Evolutionary conservation across 2,113 vertebrate species (phyloP), one percentile per base, ranked within the genome.

Genomic region (Gasterosteus aculeatus): DNA sequence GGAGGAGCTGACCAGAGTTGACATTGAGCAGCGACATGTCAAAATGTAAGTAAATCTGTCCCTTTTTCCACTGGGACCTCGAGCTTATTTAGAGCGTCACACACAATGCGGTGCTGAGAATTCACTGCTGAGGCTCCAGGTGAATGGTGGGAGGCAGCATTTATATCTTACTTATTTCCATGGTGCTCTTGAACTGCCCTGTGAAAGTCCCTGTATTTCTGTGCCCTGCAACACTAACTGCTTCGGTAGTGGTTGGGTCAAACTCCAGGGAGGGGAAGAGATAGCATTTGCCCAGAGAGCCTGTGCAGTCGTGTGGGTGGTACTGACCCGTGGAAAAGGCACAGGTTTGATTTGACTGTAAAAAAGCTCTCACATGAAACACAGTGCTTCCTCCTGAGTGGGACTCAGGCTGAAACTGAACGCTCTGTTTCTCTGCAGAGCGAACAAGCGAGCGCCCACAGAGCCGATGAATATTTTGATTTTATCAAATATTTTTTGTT

Each of bases 1-100:
- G 41, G 98, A 98, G 70, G 96, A 98, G 92, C 92, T 98, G 79
- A 91, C 93, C 88, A 95, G 95, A 89, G 97, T 94, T 81, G 96
- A 98, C 87, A 91, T 94, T 33, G 95, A 96, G 64, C 97, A 98
- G 73, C 94, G 95, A 60, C 97, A 98, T 1, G 92, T 98, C 57
- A 95, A 97, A 10, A 93, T 99, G 98, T 99, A 88, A 99, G 98
- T 97, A 92, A 53, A 66, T 22, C 39, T 38, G 54, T 42, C 18
- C 26, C 35, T 6, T 19, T 31, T n/a, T 4, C 11, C 35, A 14
- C 47, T 1, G 22, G 63, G 6, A n/a, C n/a, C 9, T 66, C 0
- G 9, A 54, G 12, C 16, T 46, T 42, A 26, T 29, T 10, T 42
- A 14, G 19, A 19, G 42, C 12, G 63, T 5, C 18, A 14, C 10